A percentile compares a stretch with the other conserved stretches of the same genome.
These are phyloP conservation scores for Macrostomum lignano DNA, from an alignment of 1,140 invertebrate species.

Conservation along the genomic window DNA sequence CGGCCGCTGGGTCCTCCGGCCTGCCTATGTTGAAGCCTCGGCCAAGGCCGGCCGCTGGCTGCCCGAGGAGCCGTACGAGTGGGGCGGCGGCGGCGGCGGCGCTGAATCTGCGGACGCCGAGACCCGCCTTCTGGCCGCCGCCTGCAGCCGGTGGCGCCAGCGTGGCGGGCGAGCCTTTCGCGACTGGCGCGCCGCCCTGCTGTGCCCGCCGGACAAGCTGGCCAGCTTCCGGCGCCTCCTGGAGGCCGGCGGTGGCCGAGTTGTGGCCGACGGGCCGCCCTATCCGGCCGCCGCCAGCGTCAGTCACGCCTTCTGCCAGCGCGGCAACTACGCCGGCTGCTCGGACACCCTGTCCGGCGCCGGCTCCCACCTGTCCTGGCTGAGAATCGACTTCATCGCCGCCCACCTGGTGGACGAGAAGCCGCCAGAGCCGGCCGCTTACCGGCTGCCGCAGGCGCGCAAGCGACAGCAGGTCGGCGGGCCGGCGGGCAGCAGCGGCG, in stretches of 20 bases:
- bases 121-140: neutral
- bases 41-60: neutral
- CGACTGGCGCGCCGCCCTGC: neutral
- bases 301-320: no score
- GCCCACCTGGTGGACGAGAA: no score
- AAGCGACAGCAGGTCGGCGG: no score
- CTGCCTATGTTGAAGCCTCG: conserved; percentile 40
- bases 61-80: neutral
- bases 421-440: no score
- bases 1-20: conserved; percentile 56
- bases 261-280: no score
- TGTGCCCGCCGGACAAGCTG: neutral
- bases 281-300: no score
- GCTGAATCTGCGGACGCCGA: neutral
- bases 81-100: neutral
- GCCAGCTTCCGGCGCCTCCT: neutral
- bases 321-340: no score
- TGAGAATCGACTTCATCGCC: no score
- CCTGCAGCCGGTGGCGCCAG: neutral
- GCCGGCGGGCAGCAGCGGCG: no score
- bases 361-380: no score
- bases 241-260: neutral
- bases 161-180: neutral
- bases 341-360: no score
- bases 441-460: no score